Evolutionary conservation across 2,113 vertebrate species (phyloP).

Genomic region (Solenodon paradoxus): DNA sequence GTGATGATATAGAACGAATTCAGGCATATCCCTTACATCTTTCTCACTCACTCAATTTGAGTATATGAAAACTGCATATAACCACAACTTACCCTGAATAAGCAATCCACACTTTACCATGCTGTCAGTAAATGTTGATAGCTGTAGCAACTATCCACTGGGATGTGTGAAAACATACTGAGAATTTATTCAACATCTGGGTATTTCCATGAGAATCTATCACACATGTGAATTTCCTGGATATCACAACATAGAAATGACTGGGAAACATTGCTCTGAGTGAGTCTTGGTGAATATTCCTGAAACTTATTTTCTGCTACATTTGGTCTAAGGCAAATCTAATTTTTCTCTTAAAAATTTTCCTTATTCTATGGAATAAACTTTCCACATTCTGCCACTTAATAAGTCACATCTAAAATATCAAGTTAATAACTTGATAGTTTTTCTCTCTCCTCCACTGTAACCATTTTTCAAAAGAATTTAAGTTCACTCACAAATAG

Average conservation of each 20-base stretch:
- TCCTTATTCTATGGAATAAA: background rate
- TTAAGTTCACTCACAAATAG: background rate
- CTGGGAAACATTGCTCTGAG: background rate
- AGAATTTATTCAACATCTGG: background rate
- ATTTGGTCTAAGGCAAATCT: constrained; percentile 35
- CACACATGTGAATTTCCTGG: background rate
- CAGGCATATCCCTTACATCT: background rate
- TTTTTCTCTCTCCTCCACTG: background rate
- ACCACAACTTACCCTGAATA: background rate
- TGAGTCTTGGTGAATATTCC: background rate
- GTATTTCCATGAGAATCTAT: background rate
- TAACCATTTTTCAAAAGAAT: constrained; percentile 8
- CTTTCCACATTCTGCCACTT: background rate
- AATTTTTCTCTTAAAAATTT: constrained; percentile 8
- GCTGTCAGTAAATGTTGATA: background rate
- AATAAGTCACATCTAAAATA: constrained; percentile 29
- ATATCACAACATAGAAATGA: background rate
- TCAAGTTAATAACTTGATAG: constrained; percentile 18
- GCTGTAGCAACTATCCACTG: background rate
- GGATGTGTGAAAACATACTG: background rate
- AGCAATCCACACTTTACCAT: background rate
- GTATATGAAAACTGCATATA: background rate
- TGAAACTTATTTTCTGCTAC: constrained; percentile 2
- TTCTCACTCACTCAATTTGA: background rate
- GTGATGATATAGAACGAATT: background rate